Evolutionary conservation across 2,888 invertebrate genomes (phyloP).

Genomic region (Graphium colonna): DNA sequence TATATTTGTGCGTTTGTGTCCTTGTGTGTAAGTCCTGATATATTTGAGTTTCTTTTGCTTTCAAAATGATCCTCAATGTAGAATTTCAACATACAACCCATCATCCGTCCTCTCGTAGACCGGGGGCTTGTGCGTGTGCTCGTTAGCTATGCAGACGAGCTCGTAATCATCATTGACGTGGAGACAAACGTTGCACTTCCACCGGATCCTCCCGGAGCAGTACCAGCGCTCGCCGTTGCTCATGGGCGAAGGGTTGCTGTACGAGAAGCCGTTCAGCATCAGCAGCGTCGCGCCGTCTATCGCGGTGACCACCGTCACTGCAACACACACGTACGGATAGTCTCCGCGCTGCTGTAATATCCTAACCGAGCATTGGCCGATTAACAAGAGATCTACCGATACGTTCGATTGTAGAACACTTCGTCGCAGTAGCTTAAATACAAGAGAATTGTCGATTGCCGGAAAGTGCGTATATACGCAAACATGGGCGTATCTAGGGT

Average conservation of each 20-base stretch:
- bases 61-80: constrained; percentile 10
- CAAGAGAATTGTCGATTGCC: too few relatives aligned
- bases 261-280: constrained; percentile 67
- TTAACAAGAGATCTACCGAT: too few relatives aligned
- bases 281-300: constrained; percentile 67
- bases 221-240: constrained; percentile 68
- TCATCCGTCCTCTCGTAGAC: constrained; percentile 55
- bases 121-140: constrained; percentile 62
- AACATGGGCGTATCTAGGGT: too few relatives aligned
- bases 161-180: constrained; percentile 73
- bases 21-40: too few relatives aligned
- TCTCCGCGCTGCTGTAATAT: neutral
- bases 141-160: constrained; percentile 61
- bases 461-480: too few relatives aligned
- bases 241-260: constrained; percentile 66
- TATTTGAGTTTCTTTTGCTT: too few relatives aligned
- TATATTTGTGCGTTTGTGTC: too few relatives aligned
- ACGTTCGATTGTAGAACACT: too few relatives aligned
- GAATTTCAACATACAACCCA: constrained; percentile 51
- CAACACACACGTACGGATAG: constrained; percentile 34
- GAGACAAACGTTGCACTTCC: constrained; percentile 63
- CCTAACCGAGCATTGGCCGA: too few relatives aligned
- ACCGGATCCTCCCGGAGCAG: constrained; percentile 60
- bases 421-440: too few relatives aligned
- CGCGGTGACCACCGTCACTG: constrained; percentile 71